Conservation (phyloP, 2,113 vertebrate species). For the Anguilla japonica region DNA sequence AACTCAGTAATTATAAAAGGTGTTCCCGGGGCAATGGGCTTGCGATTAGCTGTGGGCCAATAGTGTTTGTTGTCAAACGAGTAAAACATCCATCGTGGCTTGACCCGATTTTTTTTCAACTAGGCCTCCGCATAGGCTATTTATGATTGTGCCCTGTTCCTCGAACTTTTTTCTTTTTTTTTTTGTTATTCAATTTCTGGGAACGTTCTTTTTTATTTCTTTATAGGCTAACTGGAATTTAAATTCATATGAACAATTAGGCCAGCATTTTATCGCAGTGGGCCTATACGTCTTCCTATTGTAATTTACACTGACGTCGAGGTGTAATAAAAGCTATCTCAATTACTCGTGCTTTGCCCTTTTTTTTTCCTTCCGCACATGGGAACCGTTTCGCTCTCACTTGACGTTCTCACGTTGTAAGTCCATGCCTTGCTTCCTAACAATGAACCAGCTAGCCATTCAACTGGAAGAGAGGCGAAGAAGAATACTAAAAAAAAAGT, state of each 20-base stretch:
- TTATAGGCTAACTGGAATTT: constrained; percentile 16
- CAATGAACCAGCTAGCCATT: constrained; percentile 66
- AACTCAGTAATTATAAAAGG: constrained; percentile 24
- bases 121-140: background rate
- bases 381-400: constrained; percentile 66
- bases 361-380: constrained; percentile 59
- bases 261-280: background rate
- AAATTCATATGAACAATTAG: constrained; percentile 28
- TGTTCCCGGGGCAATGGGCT: background rate
- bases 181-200: constrained; percentile 20
- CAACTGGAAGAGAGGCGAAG: constrained; percentile 52
- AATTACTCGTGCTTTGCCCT: constrained; percentile 50
- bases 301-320: constrained; percentile 33
- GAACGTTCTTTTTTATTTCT: background rate
- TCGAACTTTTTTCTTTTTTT: background rate
- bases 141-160: background rate
- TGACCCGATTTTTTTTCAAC: background rate
- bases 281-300: constrained; percentile 19
- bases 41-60: background rate
- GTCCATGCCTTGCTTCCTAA: constrained; percentile 53
- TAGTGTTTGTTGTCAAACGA: background rate
- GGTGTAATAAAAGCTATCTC: constrained; percentile 48
- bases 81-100: background rate
- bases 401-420: constrained; percentile 67
- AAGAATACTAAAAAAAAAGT: constrained; percentile 40